phyloP scores from a whole-genome alignment of 2,888 invertebrate species.

The Allolobophora icterica region DNA sequence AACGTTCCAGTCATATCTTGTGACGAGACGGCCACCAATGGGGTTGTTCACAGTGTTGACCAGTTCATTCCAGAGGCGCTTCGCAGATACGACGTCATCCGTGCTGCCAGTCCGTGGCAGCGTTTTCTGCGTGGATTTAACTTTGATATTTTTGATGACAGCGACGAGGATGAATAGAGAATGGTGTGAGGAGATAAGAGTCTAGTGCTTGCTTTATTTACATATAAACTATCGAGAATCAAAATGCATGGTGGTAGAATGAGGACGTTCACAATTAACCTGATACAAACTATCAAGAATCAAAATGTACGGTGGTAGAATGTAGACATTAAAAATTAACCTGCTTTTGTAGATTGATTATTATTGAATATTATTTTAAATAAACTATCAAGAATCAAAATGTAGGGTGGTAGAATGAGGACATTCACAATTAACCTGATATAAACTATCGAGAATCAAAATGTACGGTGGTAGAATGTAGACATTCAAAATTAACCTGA shows the following conservation, averaged over 20 bases:
- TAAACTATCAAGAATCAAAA: no score
- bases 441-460: constrained; percentile 2
- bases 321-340: no score
- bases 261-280: no score
- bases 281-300: no score
- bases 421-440: not conserved
- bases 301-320: no score
- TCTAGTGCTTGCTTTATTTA: not conserved
- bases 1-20: constrained; percentile 66
- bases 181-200: not conserved
- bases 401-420: no score
- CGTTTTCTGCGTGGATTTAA: not conserved
- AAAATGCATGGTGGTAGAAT: not conserved
- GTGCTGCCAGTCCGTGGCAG: not conserved
- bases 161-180: not conserved
- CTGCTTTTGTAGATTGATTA: no score
- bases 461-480: no score
- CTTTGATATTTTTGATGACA: constrained; percentile 19
- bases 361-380: no score
- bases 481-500: no score
- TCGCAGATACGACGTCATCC: constrained; percentile 25
- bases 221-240: constrained; percentile 1
- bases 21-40: constrained; percentile 75
- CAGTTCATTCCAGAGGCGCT: constrained; percentile 67
- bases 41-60: constrained; percentile 76